These are phyloP conservation scores for Eupithecia inturbata DNA, from an alignment of 2,888 invertebrate genomes.

Conservation along the genomic window DNA sequence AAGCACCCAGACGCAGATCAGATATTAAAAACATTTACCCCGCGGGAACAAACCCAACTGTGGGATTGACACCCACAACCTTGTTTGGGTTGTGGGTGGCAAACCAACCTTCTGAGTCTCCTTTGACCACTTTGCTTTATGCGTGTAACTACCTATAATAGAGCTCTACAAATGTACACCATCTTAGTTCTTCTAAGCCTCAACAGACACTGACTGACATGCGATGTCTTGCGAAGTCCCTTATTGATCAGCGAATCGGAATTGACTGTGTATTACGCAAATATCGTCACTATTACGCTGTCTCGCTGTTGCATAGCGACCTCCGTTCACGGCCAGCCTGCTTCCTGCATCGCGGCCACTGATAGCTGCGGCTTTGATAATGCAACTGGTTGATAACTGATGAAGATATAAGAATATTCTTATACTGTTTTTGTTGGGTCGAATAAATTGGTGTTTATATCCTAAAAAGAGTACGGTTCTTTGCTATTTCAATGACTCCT, in stretches of 20 bases:
- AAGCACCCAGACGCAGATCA: background rate
- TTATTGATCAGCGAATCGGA: constrained; percentile 15
- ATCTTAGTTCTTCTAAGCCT: background rate
- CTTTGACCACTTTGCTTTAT: background rate
- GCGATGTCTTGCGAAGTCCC: background rate
- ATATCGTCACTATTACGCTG: constrained; percentile 56
- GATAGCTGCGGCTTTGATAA: constrained; percentile 36
- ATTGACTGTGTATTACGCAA: constrained; percentile 51
- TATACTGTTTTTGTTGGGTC: background rate
- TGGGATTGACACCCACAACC: background rate
- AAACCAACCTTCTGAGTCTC: background rate
- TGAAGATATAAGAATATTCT: background rate
- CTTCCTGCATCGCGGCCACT: constrained; percentile 57
- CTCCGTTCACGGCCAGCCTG: constrained; percentile 54
- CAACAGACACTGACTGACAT: background rate
- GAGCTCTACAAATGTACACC: background rate
- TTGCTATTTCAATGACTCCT: background rate
- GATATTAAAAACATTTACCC: background rate
- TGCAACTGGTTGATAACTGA: constrained; percentile 27
- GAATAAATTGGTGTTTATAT: background rate
- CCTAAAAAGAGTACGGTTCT: background rate
- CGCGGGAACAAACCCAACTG: background rate
- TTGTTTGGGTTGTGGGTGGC: background rate
- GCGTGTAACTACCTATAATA: background rate
- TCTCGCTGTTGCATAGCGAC: constrained; percentile 47